Evolutionary conservation across 2,113 vertebrate species (phyloP).

Genomic region (Dicentrarchus labrax): DNA sequence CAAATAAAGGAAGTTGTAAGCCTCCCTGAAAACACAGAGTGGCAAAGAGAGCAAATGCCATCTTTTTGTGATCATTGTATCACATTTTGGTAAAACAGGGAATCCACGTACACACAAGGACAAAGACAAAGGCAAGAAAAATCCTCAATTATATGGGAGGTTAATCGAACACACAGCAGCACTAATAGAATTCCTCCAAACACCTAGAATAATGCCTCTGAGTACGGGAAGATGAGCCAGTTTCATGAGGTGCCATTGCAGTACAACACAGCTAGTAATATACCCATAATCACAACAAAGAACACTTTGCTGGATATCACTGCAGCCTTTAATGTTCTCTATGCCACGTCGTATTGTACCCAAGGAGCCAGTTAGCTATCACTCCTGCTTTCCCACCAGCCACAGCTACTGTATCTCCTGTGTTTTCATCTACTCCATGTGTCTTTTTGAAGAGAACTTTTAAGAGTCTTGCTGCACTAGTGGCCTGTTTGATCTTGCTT

Average conservation of each 20-base stretch:
- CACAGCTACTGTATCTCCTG: background rate
- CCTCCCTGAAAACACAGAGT: background rate
- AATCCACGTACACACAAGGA: background rate
- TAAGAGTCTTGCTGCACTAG: background rate
- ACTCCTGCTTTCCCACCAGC: background rate
- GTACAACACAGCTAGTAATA: background rate
- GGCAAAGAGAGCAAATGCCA: background rate
- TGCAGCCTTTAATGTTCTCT: conserved; percentile 1
- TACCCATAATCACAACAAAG: background rate
- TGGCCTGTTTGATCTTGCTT: background rate
- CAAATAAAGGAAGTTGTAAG: background rate
- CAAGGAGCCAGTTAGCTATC: background rate
- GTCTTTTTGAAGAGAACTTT: background rate
- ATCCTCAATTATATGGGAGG: background rate
- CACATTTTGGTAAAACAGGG: background rate
- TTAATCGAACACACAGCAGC: background rate
- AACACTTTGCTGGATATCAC: background rate
- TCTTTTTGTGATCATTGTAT: background rate
- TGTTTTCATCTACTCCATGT: background rate
- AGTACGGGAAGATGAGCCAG: background rate
- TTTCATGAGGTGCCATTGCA: background rate
- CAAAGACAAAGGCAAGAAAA: background rate
- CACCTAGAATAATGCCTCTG: background rate
- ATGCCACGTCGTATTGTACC: background rate
- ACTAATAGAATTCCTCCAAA: background rate